Base-by-base conservation (phyloP, 1,140 invertebrate genomes). In the Brachionus sp. region DNA sequence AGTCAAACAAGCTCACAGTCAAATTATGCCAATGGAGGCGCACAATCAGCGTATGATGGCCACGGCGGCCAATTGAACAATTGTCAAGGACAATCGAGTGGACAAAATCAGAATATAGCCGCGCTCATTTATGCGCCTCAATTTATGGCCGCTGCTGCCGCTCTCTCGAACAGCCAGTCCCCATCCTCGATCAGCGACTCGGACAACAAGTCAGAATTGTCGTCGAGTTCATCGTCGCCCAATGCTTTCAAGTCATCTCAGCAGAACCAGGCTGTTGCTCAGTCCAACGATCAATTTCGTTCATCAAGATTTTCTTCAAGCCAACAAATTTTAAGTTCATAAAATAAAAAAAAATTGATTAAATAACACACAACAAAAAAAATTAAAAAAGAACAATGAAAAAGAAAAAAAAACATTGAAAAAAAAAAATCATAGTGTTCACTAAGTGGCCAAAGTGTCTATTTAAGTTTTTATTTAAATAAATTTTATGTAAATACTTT, bases 91-190 rank as follows among this genome's bases (percentile, higher is more conserved):
- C 66, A 70, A 33, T 0, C 29, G 2, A 70, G 39, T 70, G 16
- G 66, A 0, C 66, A 70, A 6, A 70, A 70, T 16, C 66, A 70
- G 35, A 70, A 70, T 12, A 75, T 75, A 46, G 70, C 70, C 7
- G 70, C 70, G 19, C 12, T 75, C 0, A 46, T 75, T 12, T 75
- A 75, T 19, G 50, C n/a, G 5, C 70, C 70, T 0, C 37, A 75
- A 13, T 75, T 75, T 39, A 75, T 75, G 70, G 42, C 70, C 19
- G 70, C 70, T 75, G 70, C 70, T 12, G 70, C 70, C 6, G 70
- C 44, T 2, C 13, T 75, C 16, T 46, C 70, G 0, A 29, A 29
- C 29, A 75, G 23, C 9, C 42, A 44, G 16, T 75, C 70, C 7
- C 42, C 70, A 3, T 75, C 70, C 1, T 75, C 70, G 5, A 46